Base-by-base conservation (phyloP, 2,113 vertebrate genomes). In the Jaculus jaculus region DNA sequence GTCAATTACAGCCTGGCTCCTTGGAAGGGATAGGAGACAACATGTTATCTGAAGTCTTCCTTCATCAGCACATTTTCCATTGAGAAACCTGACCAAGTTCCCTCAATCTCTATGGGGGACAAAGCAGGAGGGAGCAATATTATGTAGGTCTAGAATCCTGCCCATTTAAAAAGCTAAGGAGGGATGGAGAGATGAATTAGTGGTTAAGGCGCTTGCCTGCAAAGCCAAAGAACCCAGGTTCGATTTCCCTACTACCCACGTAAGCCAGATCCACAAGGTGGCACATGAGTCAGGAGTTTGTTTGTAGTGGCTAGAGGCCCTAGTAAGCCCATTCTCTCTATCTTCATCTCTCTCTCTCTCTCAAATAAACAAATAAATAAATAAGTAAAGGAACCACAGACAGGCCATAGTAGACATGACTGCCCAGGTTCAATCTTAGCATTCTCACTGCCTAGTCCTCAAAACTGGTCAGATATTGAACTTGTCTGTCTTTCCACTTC, bases 331-430 rank as follows among this genome's bases (percentile, higher is more conserved):
- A 54, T 54, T 54, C 15, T 54, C 6, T 54, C 54, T 54, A 54
- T 12, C 54, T 15, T 7, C 54, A 15, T 54, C 54, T 54, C 54
- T 54, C 11, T 54, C 54, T 54, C 54, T 54, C 54, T 54, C 54
- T 54, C 54, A 54, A 12, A 15, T 54, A 54, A 54, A 54, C 13
- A 54, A 54, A 16, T 54, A 47, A 47, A 47, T 47, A 47, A 47
- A 47, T 5, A 47, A 47, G n/a, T 23, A 69, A 63, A 16, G 6
- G 28, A 82, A 42, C 69, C 23, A 17, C 24, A 8, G 1, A 1
- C 4, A 82, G 58, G 28, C 7, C 68, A 7, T 0, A 2, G 20
- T 3, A 24, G 58, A 60, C n/a, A 21, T 0, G 1, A 37, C 30
- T 2, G 39, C 37, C 58, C 1, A 0, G 7, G 7, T 65, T 32